Evolutionary conservation across 2,888 invertebrate genomes (phyloP).

Genomic region (Gisinianus flammeolus): DNA sequence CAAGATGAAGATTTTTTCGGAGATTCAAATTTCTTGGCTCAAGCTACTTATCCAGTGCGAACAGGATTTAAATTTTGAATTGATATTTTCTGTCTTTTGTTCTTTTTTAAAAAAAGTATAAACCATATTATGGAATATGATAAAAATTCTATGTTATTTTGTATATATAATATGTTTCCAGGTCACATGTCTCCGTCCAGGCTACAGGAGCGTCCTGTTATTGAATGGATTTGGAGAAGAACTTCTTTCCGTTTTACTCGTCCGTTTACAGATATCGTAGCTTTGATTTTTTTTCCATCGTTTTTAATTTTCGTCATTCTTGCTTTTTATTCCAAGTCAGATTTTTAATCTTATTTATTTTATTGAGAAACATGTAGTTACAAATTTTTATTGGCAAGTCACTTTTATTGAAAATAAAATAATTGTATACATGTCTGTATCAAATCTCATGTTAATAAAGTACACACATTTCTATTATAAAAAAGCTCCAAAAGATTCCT

Average conservation of each 20-base stretch:
- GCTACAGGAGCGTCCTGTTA: constrained; percentile 88
- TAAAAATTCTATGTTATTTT: no score
- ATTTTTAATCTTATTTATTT: no score
- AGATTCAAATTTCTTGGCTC: constrained; percentile 93
- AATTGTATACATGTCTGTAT: no score
- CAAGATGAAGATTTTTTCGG: constrained; percentile 97
- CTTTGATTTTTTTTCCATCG: background rate
- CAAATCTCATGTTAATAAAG: no score
- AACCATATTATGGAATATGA: no score
- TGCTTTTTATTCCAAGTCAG: background rate
- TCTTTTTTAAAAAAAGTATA: background rate
- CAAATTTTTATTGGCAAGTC: no score
- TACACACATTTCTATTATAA: no score
- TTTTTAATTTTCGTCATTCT: background rate
- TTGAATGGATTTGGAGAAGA: constrained; percentile 91
- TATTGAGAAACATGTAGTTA: no score
- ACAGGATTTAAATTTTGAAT: no score
- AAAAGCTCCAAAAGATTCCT: no score
- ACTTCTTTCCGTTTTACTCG: constrained; percentile 81
- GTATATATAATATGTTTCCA: no score
- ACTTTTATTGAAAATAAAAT: no score
- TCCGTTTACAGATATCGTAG: constrained; percentile 66
- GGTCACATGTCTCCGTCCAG: constrained; percentile 76
- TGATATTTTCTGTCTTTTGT: background rate
- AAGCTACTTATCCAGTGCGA: constrained; percentile 86